Base-by-base conservation (phyloP, 2,797 vertebrate species). In the Lepilemur ruficaudatus region DNA sequence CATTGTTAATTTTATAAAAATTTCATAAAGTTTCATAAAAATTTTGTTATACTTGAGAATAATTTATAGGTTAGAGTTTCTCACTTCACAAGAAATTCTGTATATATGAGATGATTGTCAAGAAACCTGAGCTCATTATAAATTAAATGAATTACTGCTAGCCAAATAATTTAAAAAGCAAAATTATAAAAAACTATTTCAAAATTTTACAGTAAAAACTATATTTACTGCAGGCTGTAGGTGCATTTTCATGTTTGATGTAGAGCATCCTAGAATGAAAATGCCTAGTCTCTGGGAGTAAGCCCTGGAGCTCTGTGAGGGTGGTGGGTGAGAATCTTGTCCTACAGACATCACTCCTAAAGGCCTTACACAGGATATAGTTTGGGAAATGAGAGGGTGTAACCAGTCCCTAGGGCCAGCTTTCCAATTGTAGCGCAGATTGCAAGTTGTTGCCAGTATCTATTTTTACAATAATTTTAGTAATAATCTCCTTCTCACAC, bases 141-240 rank as follows among this genome's bases (percentile, higher is more conserved):
- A 89, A 84, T 85, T 32, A 57, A 73, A n/a, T 61, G n/a, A 85
- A 65, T 86, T 72, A 73, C 30, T 83, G 18, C 22, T 86, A 38
- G 20, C 38, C 50, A 84, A 84, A 79, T 61, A 86, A 93, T 89
- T 55, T 63, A 65, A 86, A 91, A 82, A 46, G 78, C 15, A 93
- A 50, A 85, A 48, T 80, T 50, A 52, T 50, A 91, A 70, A 82
- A 69, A 43, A 59, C 1, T 23, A 9, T 72, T 57, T 67, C 4
- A 67, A 50, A 50, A 43, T 12, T 76, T 81, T 46, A 18, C n/a
- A 41, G 6, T 69, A 84, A 87, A 89, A 88, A 59, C n/a, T 20
- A 28, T 25, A 63, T 65, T 70, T 70, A 72, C 25, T 61, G 13
- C 5, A 41, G 22, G 43, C 43, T 75, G 1, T 63, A 61, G 52